Evolutionary conservation across 2,888 invertebrate genomes (phyloP).

Genomic region (Drosophila longiperda): DNA sequence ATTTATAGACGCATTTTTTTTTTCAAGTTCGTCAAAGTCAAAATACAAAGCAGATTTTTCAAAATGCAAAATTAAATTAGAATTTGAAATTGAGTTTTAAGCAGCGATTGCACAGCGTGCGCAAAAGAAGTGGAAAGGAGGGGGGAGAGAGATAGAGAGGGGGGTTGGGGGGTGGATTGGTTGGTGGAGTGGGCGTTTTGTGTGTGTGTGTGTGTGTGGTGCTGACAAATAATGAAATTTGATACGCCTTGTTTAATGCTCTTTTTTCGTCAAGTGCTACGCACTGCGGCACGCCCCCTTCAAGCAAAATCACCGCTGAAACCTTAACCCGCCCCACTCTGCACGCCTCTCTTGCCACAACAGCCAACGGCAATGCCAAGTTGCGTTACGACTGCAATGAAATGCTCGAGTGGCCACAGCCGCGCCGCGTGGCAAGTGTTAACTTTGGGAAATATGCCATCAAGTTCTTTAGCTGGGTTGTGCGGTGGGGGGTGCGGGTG

Average conservation of each 20-base stretch:
- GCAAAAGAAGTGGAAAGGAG: not conserved
- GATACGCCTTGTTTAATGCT: conserved; percentile 86
- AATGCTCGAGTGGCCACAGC: conserved; percentile 79
- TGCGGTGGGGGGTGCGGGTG: not conserved
- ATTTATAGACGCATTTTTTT: not conserved
- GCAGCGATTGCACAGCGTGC: conserved; percentile 16
- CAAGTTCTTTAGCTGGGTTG: conserved; percentile 10
- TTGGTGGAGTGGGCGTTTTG: not conserved
- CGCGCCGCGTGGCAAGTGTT: conserved; percentile 81
- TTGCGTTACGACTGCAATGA: conserved; percentile 70
- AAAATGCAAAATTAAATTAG: conserved; percentile 65
- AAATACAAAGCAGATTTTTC: conserved; percentile 67
- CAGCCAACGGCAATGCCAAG: conserved; percentile 17
- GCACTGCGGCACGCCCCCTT: conserved; percentile 33
- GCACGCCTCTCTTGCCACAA: not conserved
- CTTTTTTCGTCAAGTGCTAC: conserved; percentile 77
- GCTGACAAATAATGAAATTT: conserved; percentile 85
- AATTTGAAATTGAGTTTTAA: conserved; percentile 72
- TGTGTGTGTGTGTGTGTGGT: conserved; percentile 30
- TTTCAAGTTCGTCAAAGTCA: conserved; percentile 53
- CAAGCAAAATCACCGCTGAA: conserved; percentile 18
- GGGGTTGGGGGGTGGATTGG: not conserved
- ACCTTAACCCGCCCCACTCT: not conserved
- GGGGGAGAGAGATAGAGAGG: not conserved
- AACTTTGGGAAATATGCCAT: conserved; percentile 70